These are phyloP conservation scores for Deilephila elpenor DNA, from an alignment of 2,888 invertebrate species.

Conservation along the genomic window DNA sequence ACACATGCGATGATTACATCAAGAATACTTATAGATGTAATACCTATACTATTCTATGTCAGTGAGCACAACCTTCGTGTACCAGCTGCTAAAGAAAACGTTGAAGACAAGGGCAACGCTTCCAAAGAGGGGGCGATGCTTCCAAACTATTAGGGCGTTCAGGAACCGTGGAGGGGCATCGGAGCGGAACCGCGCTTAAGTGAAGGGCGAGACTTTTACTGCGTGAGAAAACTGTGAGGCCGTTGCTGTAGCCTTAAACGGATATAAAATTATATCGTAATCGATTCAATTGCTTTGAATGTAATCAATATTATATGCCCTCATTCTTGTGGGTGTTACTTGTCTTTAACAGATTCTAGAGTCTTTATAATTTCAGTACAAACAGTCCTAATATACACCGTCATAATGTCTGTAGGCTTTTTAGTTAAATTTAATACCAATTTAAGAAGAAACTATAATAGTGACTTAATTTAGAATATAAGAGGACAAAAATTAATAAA, in stretches of 20 bases:
- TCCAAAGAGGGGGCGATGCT: slow-evolving; percentile 27
- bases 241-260: background rate
- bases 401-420: too few relatives aligned
- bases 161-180: slow-evolving; percentile 68
- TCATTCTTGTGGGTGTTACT: background rate
- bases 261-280: background rate
- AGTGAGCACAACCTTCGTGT: slow-evolving; percentile 14
- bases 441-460: too few relatives aligned
- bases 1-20: background rate
- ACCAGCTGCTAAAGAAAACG: slow-evolving; percentile 24
- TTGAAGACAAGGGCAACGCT: slow-evolving; percentile 31
- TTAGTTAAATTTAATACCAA: too few relatives aligned
- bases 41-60: background rate
- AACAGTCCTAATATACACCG: too few relatives aligned
- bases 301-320: background rate
- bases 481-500: too few relatives aligned
- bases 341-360: too few relatives aligned
- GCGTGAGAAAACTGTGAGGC: slow-evolving; percentile 27
- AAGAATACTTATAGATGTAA: background rate
- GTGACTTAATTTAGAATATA: too few relatives aligned
- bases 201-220: slow-evolving; percentile 25
- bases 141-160: slow-evolving; percentile 64
- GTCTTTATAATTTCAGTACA: too few relatives aligned
- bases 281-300: background rate
- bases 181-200: slow-evolving; percentile 59